Evolutionary conservation across 2,113 vertebrate species (phyloP), one percentile per base, ranked within the genome.

Genomic region (Centropristis striata): DNA sequence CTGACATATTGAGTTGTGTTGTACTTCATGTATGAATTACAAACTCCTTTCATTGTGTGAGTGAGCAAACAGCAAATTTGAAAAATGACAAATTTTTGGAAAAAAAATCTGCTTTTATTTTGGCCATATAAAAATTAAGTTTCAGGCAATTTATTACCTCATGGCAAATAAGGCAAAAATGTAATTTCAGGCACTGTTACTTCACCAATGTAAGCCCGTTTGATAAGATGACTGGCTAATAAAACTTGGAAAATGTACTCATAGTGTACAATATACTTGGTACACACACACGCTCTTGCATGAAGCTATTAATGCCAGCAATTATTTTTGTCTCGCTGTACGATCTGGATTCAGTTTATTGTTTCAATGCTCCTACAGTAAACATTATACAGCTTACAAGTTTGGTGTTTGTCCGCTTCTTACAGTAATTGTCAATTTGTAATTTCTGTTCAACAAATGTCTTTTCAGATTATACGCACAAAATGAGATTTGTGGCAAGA

Each of bases 381-480:
- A 47, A 60, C 41, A 21, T 53, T 5, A n/a, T 51, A n/a, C 23
- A 39, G 50, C 53, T 71, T 28, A 51, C 25, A 46, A 1, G 1
- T 37, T 12, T 36, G 5, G 44, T 53, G n/a, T 81, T 54, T n/a
- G 21, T 61, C 71, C 32, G 23, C 16, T 20, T 59, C 8, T 8
- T 37, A 2, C 37, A 50, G 39, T 7, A 51, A 12, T 21, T 39
- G 4, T 70, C 9, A 4, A 10, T 63, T 63, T 76, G 49, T 72
- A 12, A 73, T 50, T 42, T 83, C 44, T 77, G 21, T 70, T 73
- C 20, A 42, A 2, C 57, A 21, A 16, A 60, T 78, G 58, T 80
- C n/a, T n/a, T 42, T 50, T 64, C 39, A 42, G 21, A 81, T 69
- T 37, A 68, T 55, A 71, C 53, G 32, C 66, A 68, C 69, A 73